phyloP scores from a whole-genome alignment of 53 echinoderm and acorn worm genomes.

The Mesocentrotus franciscanus region DNA sequence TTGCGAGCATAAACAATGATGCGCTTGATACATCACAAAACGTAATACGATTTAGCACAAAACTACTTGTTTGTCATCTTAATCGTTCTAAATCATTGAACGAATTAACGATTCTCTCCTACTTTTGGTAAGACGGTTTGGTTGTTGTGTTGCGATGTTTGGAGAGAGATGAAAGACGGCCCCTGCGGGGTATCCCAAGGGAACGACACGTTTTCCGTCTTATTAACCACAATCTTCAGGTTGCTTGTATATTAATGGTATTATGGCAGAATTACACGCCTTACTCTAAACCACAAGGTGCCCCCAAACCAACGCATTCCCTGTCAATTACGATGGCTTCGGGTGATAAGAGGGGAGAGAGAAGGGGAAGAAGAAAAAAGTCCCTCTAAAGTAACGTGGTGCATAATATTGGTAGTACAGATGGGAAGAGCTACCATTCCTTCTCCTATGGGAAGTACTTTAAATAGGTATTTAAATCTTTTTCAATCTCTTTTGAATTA shows the following conservation, averaged over 20 bases:
- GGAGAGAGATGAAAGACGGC: neutral
- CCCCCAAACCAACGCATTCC: neutral
- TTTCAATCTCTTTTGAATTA: neutral
- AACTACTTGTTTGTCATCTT: neutral
- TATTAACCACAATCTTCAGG: constrained; percentile 13
- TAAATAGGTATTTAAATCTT: neutral
- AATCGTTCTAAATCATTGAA: neutral
- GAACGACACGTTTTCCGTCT: neutral
- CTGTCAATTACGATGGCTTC: neutral
- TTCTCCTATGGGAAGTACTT: neutral
- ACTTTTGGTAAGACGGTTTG: neutral
- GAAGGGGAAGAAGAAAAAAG: neutral
- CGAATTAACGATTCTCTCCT: neutral
- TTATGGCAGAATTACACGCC: neutral
- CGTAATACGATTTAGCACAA: too few species aligned
- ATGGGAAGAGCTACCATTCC: too few species aligned
- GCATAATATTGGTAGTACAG: neutral
- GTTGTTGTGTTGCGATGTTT: neutral
- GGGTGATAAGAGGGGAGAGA: neutral
- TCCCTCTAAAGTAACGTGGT: neutral
- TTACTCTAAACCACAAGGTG: neutral
- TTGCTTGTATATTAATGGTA: constrained; percentile 14
- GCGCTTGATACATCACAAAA: too few species aligned
- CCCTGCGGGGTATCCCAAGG: neutral
- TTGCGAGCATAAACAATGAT: too few species aligned